Evolutionary conservation across 2,888 invertebrate genomes (phyloP).

Genomic region (Leucophora obtusa): DNA sequence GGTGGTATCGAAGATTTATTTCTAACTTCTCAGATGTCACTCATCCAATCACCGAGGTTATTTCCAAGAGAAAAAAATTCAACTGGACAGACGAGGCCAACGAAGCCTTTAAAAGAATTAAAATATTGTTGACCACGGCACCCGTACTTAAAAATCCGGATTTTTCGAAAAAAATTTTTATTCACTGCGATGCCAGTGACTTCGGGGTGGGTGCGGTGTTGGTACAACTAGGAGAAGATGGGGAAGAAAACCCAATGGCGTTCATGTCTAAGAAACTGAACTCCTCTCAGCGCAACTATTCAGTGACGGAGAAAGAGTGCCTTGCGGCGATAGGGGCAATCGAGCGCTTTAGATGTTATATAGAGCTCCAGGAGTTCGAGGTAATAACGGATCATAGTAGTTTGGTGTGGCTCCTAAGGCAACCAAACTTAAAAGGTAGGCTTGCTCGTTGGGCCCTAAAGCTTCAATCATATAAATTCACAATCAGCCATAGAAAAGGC

Average conservation of each 20-base stretch:
- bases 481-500: conserved; percentile 19
- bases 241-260: too few species aligned
- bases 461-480: conserved; percentile 16
- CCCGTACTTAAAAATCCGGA: conserved; percentile 26
- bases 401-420: too few species aligned
- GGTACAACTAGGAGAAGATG: conserved; percentile 11
- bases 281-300: conserved; percentile 30
- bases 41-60: conserved; percentile 18
- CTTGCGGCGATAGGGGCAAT: conserved; percentile 38
- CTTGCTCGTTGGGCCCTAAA: conserved; percentile 20
- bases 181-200: conserved; percentile 32
- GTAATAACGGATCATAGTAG: too few species aligned
- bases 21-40: conserved; percentile 20
- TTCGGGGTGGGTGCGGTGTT: conserved; percentile 37
- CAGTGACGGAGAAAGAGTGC: too few species aligned
- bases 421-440: conserved; percentile 22
- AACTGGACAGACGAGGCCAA: conserved; percentile 23
- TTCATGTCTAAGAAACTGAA: conserved; percentile 22
- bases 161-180: conserved; percentile 22
- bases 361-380: too few species aligned
- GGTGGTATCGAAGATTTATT: too few species aligned
- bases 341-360: conserved; percentile 54
- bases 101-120: conserved; percentile 24
- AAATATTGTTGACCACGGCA: conserved; percentile 6
- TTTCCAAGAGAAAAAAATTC: conserved; percentile 22